A percentile compares a stretch with the other conserved stretches of the same genome.
These are phyloP conservation scores for Drosophila rubida DNA, from an alignment of 2,888 invertebrate genomes.

Conservation along the genomic window DNA sequence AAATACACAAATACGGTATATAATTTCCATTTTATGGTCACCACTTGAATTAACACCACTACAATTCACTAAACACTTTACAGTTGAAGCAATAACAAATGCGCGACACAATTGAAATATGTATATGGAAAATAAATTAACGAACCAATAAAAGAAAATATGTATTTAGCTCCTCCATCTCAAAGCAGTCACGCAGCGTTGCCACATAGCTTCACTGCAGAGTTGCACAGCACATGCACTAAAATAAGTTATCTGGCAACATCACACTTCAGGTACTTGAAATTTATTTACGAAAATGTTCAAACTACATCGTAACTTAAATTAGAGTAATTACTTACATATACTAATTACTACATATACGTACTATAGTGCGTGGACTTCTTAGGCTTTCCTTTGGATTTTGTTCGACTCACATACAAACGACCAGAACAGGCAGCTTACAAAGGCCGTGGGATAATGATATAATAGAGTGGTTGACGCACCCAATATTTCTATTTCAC, in stretches of 20 bases:
- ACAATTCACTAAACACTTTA: neutral
- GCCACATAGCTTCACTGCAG: conserved; percentile 20
- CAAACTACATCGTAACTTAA: neutral
- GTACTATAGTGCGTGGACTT: too few species aligned
- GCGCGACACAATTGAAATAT: conserved; percentile 3
- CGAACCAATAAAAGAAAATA: conserved; percentile 21
- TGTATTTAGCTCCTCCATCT: conserved; percentile 24
- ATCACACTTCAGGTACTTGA: neutral
- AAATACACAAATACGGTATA: neutral
- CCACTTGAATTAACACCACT: neutral
- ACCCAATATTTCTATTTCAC: too few species aligned
- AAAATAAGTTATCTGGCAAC: conserved; percentile 2
- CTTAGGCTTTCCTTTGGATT: too few species aligned
- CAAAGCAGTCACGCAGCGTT: conserved; percentile 12
- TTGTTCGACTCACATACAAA: too few species aligned
- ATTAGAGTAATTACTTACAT: too few species aligned
- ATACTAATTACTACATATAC: too few species aligned
- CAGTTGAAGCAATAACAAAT: conserved; percentile 1
- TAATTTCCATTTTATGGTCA: neutral
- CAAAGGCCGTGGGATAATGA: too few species aligned
- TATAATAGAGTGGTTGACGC: too few species aligned
- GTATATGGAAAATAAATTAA: conserved; percentile 14
- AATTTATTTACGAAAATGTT: neutral
- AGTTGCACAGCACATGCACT: conserved; percentile 9
- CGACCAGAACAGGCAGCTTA: too few species aligned